phyloP scores from a whole-genome alignment of 2,888 invertebrate species.

The Nomada fucata region DNA sequence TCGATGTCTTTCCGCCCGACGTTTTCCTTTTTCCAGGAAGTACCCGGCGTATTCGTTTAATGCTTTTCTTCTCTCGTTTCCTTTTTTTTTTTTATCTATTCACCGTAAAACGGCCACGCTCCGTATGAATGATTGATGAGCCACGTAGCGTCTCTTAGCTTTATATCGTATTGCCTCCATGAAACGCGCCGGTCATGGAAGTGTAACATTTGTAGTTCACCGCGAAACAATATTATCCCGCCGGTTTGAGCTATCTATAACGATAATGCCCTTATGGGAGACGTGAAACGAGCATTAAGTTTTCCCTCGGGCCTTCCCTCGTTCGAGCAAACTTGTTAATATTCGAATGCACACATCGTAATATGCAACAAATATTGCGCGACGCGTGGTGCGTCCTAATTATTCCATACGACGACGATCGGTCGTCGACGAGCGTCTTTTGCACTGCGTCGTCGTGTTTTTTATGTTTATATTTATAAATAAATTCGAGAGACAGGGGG shows the following conservation, averaged over 20 bases:
- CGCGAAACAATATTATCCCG: constrained; percentile 45
- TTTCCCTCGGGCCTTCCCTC: no score
- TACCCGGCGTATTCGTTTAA: neutral
- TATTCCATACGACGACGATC: no score
- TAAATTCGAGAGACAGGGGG: no score
- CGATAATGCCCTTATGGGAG: constrained; percentile 2
- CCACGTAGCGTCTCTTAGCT: constrained; percentile 29
- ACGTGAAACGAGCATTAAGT: no score
- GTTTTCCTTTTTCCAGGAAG: neutral
- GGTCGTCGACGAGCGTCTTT: no score
- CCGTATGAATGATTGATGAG: constrained; percentile 51
- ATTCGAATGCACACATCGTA: neutral
- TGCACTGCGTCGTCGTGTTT: no score
- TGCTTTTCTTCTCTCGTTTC: neutral
- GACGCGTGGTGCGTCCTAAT: no score
- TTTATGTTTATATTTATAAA: no score
- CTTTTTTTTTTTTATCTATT: neutral
- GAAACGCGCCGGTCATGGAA: constrained; percentile 34
- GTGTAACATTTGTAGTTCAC: constrained; percentile 37
- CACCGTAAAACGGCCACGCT: constrained; percentile 8
- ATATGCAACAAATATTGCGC: no score
- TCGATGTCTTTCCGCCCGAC: no score
- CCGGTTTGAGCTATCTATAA: constrained; percentile 7
- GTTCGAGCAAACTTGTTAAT: neutral
- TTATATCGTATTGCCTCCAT: constrained; percentile 34